These are phyloP conservation scores for Cynopterus sphinx DNA, from an alignment of 2,797 vertebrate species.

Conservation along the genomic window DNA sequence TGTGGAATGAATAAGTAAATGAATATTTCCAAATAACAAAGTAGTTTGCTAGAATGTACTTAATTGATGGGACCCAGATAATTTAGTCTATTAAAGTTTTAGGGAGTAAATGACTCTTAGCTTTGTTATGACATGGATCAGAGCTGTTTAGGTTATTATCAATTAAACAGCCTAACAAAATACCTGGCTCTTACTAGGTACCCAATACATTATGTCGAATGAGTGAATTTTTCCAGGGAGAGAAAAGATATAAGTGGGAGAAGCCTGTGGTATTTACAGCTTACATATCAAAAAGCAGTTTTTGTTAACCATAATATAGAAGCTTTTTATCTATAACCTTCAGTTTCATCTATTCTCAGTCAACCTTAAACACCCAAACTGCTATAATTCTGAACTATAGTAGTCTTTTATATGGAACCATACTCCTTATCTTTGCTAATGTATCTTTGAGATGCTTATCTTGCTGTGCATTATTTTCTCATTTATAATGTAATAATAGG, in stretches of 20 bases:
- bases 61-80: neutral
- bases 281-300: neutral
- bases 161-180: neutral
- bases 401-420: neutral
- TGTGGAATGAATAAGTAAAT: neutral
- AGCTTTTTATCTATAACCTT: neutral
- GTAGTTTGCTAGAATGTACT: neutral
- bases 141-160: neutral
- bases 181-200: neutral
- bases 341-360: neutral
- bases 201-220: neutral
- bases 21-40: neutral
- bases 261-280: neutral
- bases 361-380: neutral
- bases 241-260: neutral
- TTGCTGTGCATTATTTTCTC: neutral
- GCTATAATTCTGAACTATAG: neutral
- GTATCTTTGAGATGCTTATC: neutral
- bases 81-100: conserved; percentile 12
- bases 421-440: neutral
- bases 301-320: neutral
- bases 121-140: neutral
- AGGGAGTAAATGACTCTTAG: neutral
- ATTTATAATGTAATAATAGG: neutral
- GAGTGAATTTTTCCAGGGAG: neutral